A percentile compares a stretch with the other conserved stretches of the same genome.
These are phyloP conservation scores for Sebastes umbrosus DNA, from an alignment of 2,797 vertebrate species.

Conservation along the genomic window DNA sequence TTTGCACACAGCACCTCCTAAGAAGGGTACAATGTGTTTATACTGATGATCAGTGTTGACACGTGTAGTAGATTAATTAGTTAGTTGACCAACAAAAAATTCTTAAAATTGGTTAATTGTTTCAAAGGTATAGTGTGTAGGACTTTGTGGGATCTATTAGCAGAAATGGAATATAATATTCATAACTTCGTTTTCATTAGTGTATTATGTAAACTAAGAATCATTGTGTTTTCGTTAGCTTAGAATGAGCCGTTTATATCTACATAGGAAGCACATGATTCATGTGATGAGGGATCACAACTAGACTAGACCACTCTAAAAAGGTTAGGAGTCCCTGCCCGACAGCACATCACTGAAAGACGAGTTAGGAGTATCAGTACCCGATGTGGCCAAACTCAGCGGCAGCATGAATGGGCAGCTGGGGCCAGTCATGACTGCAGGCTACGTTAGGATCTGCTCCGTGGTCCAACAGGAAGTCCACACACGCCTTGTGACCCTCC, in stretches of 20 bases:
- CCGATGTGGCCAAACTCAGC: constrained; percentile 88
- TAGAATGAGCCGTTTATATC: too few species aligned
- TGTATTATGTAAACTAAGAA: too few species aligned
- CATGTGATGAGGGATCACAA: too few species aligned
- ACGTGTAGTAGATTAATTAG: neutral
- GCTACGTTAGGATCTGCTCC: constrained; percentile 88
- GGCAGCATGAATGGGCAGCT: constrained; percentile 93
- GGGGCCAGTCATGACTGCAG: constrained; percentile 89
- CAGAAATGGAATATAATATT: too few species aligned
- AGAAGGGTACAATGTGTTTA: neutral
- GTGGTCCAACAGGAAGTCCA: constrained; percentile 84
- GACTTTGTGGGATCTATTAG: too few species aligned
- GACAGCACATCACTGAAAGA: neutral
- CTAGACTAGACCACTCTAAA: too few species aligned
- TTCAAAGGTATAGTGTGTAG: too few species aligned
- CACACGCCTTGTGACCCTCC: constrained; percentile 89
- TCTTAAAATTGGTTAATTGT: neutral
- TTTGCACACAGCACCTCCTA: neutral
- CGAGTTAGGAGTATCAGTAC: constrained; percentile 67
- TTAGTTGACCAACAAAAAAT: neutral
- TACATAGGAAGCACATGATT: too few species aligned
- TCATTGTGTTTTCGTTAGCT: too few species aligned
- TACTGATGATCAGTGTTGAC: neutral
- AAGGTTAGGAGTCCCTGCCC: too few species aligned
- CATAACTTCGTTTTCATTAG: too few species aligned